phyloP scores from a whole-genome alignment of 2,888 invertebrate species.

The Cephus runcator region DNA sequence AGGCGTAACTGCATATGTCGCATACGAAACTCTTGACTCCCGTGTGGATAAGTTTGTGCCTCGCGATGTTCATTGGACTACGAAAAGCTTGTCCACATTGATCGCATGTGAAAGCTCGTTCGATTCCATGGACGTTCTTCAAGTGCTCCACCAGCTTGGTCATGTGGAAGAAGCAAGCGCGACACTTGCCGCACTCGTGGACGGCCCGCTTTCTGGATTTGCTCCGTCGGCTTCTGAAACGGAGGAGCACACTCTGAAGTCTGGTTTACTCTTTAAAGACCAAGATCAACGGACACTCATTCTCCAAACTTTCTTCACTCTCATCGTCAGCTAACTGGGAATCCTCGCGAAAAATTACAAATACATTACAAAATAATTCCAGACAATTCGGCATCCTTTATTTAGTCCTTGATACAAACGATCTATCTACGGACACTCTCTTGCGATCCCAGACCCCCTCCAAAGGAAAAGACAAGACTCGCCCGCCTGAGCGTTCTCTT shows the following conservation, averaged over 20 bases:
- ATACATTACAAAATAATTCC: not conserved
- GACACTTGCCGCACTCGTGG: slow-evolving; percentile 54
- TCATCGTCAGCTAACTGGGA: not conserved
- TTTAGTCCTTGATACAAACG: not conserved
- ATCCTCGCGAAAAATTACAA: not conserved
- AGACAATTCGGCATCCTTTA: not conserved
- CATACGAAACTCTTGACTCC: slow-evolving; percentile 47
- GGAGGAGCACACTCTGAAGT: not conserved
- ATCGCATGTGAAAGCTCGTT: slow-evolving; percentile 53
- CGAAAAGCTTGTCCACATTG: slow-evolving; percentile 51
- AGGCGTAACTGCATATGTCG: slow-evolving; percentile 50
- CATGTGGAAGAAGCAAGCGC: slow-evolving; percentile 52
- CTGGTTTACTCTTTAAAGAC: not conserved
- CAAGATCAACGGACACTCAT: too few relatives aligned
- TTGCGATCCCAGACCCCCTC: too few relatives aligned
- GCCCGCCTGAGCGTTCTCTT: not conserved
- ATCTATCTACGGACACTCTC: not conserved
- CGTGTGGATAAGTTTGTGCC: slow-evolving; percentile 55
- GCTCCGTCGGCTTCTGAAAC: slow-evolving; percentile 42
- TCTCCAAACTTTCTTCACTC: not conserved
- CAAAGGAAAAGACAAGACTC: not conserved
- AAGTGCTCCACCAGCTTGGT: slow-evolving; percentile 58
- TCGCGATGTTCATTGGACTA: slow-evolving; percentile 51
- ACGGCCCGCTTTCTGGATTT: slow-evolving; percentile 35
- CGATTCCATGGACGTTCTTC: slow-evolving; percentile 53